Base-by-base conservation (phyloP, 2,797 vertebrate genomes). In the Uromys caudimaculatus region DNA sequence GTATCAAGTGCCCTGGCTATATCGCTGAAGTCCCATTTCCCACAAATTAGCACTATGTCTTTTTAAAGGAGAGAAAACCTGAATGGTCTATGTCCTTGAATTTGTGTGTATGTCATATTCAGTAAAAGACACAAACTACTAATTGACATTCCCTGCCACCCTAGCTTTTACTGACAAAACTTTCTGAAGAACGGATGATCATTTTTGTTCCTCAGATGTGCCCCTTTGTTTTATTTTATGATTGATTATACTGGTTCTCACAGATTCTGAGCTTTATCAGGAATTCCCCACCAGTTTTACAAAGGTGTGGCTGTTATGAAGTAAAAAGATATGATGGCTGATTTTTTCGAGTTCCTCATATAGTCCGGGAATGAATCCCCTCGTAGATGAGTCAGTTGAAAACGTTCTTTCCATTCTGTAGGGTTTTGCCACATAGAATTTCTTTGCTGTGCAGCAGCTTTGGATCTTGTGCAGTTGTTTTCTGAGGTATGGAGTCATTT, bases 211-310 rank as follows among this genome's bases (percentile, higher is more conserved):
- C 29, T 83, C 38, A 35, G 1, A 21, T 38, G 11, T 35, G 10
- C 90, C 47, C 41, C 11, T 52, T 75, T 95, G 14, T 87, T 97
- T 96, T 10, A 67, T 67, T 93, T 96, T 78, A 62, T 90, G 16
- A 32, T 3, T 38, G 88, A 8, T 60, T 75, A 64, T 8, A 67
- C 3, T n/a, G 38, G 50, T 83, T 94, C 81, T 97, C 52, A 91
- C 17, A 67, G 85, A 71, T 88, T 84, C 54, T 94, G 3, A 75
- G 8, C 0, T 47, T 16, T 56, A 23, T 47, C 0, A 24, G 12
- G 27, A 93, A 81, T 94, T 87, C 24, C 29, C 86, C 81, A 79
- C 12, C 6, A 83, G 10, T 29, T 44, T 91, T 96, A 60, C n/a
- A 73, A 92, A 79, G 4, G 52, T 73, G 16, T 83, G 13, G 0